These are phyloP conservation scores for Rhinoptilus africanus DNA, from an alignment of 2,113 vertebrate genomes.

Conservation along the genomic window DNA sequence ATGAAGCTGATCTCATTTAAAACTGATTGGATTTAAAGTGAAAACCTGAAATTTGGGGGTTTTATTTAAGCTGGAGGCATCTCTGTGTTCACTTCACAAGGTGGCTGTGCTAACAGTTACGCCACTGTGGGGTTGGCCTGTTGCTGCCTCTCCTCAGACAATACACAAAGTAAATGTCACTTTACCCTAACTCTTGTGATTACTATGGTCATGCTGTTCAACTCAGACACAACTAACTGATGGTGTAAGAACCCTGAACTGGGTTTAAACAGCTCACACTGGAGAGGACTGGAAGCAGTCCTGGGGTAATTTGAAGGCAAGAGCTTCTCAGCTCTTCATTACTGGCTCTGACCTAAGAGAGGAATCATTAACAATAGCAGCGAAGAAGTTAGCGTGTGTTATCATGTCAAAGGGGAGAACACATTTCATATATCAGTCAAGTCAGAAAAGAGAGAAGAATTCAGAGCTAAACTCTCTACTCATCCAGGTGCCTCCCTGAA, in stretches of 20 bases:
- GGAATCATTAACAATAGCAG: background rate
- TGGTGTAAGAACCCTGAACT: background rate
- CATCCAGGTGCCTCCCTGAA: background rate
- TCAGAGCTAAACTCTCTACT: background rate
- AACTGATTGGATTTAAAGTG: background rate
- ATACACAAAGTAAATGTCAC: background rate
- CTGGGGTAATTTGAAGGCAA: background rate
- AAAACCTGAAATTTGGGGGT: background rate
- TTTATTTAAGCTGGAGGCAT: background rate
- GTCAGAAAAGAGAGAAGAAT: background rate
- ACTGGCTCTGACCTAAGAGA: background rate
- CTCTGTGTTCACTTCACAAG: background rate
- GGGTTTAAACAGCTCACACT: background rate
- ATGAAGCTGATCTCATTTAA: background rate
- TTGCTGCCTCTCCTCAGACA: background rate
- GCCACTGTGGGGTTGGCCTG: background rate
- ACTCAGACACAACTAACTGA: background rate
- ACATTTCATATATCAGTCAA: background rate
- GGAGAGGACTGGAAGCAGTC: fast-evolving
- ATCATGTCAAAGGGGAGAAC: background rate
- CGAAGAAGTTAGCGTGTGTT: background rate
- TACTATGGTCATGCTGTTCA: background rate
- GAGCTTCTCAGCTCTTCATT: background rate
- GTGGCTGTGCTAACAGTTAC: background rate
- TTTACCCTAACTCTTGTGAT: background rate